Conservation (phyloP, 2,113 vertebrate species). For the Rhizomys pruinosus region DNA sequence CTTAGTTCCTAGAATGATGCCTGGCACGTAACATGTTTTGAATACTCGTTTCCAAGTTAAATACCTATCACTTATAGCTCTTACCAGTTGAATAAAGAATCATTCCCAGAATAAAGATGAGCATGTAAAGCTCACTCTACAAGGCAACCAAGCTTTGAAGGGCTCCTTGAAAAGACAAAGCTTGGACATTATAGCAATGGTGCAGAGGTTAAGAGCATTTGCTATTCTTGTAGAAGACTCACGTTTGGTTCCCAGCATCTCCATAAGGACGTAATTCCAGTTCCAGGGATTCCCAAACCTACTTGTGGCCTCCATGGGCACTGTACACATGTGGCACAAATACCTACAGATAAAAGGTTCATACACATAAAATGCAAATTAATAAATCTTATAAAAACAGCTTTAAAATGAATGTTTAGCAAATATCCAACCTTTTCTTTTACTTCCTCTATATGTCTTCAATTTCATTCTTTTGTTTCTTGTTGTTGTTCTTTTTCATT, state of each 20-base stretch:
- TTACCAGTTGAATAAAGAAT: neutral
- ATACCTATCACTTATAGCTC: neutral
- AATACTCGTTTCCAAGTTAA: neutral
- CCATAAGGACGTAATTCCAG: too few relatives aligned
- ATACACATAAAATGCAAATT: too few relatives aligned
- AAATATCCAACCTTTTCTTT: slow-evolving; percentile 61
- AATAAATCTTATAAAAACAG: neutral
- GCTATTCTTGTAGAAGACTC: too few relatives aligned
- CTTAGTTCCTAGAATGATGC: neutral
- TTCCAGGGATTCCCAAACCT: too few relatives aligned
- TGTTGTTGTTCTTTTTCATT: neutral
- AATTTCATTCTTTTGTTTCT: slow-evolving; percentile 35
- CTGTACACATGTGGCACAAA: too few relatives aligned
- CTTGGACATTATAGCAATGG: too few relatives aligned
- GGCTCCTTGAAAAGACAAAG: too few relatives aligned
- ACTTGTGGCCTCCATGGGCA: too few relatives aligned
- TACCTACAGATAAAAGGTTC: too few relatives aligned
- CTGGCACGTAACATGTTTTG: neutral
- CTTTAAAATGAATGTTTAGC: slow-evolving; percentile 20
- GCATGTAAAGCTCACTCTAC: neutral
- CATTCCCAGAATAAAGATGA: neutral
- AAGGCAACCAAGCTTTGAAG: neutral
- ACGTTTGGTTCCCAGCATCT: too few relatives aligned
- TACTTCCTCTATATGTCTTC: slow-evolving; percentile 55
- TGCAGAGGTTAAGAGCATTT: too few relatives aligned